Conservation (phyloP, 64 coral and sea anemone genomes). For the Anthopleura sola region DNA sequence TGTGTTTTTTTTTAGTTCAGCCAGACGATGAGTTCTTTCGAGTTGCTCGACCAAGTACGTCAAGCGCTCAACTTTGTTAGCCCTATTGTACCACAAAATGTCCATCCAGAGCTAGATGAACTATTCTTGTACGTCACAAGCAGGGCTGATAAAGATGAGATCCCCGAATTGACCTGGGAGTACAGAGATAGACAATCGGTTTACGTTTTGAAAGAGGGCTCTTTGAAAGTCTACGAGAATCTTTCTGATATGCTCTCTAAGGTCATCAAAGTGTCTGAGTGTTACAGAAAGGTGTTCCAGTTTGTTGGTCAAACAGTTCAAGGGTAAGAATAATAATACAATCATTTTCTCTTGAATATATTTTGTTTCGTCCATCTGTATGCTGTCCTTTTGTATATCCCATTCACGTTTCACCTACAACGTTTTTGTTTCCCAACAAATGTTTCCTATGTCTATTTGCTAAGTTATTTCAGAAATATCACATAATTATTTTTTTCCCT, state of each 20-base stretch:
- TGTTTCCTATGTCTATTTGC: no score
- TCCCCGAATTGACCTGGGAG: not conserved
- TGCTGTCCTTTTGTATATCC: no score
- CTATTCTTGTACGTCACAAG: not conserved
- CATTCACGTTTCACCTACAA: no score
- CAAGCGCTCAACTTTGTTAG: not conserved
- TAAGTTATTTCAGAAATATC: no score
- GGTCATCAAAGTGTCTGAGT: not conserved
- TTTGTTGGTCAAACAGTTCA: not conserved
- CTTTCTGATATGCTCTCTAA: not conserved
- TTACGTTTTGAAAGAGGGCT: not conserved
- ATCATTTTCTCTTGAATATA: no score
- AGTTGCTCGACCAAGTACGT: not conserved
- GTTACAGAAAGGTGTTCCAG: conserved; percentile 1
- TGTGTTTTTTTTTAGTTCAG: not conserved
- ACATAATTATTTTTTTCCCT: not conserved
- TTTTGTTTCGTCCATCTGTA: no score
- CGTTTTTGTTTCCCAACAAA: no score
- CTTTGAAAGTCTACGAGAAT: not conserved
- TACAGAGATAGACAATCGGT: no score
- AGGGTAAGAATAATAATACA: not conserved
- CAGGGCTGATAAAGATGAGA: not conserved
- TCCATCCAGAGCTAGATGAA: not conserved
- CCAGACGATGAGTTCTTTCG: not conserved
- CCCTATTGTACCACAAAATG: not conserved